Evolutionary conservation across 2,797 vertebrate species (phyloP).

Genomic region (Lepidocolaptes lacrymiger): DNA sequence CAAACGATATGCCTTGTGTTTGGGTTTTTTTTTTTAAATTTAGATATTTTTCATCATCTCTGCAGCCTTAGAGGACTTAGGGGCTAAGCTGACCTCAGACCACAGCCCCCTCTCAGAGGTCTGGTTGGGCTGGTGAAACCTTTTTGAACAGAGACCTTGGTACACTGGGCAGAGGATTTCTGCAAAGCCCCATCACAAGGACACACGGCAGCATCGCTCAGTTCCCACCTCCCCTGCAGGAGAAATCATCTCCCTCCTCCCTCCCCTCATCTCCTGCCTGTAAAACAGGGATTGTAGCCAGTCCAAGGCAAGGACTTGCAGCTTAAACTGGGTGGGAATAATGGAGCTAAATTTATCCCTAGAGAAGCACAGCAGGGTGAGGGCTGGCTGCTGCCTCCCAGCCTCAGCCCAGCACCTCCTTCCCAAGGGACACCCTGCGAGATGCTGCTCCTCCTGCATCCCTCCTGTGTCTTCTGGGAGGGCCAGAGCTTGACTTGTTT

Average conservation of each 20-base stretch:
- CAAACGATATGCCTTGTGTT: background rate
- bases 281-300: background rate
- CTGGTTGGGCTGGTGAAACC: background rate
- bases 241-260: background rate
- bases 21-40: background rate
- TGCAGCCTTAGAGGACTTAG: background rate
- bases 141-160: background rate
- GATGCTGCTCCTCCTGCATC: background rate
- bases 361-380: background rate
- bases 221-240: background rate
- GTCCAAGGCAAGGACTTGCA: rapidly evolving
- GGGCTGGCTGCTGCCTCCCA: background rate
- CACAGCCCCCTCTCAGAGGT: background rate
- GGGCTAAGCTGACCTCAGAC: background rate
- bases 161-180: background rate
- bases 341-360: background rate
- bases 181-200: background rate
- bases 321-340: background rate
- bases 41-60: background rate
- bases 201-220: rapidly evolving
- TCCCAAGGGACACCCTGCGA: rapidly evolving
- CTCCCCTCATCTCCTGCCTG: background rate
- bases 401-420: background rate
- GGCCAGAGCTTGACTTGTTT: background rate
- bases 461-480: background rate